Percentiles rank a stretch among this genome's conserved stretches.
phyloP scores from a whole-genome alignment of 2,888 invertebrate species.

The Sesia apiformis region DNA sequence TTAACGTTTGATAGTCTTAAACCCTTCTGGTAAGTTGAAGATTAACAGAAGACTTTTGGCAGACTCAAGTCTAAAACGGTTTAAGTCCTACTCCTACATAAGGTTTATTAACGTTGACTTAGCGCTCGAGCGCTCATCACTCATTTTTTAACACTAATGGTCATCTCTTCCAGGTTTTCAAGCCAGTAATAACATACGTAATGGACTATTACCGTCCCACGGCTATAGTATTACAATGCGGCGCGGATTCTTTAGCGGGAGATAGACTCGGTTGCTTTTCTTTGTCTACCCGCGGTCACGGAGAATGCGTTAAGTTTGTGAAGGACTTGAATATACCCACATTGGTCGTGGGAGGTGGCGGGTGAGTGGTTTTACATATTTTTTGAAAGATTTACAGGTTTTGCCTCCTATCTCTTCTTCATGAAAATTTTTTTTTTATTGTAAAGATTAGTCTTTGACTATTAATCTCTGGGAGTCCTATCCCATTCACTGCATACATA shows the following conservation, averaged over 20 bases:
- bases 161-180: conserved; percentile 81
- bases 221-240: conserved; percentile 97
- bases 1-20: no score
- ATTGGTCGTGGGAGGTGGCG: conserved; percentile 87
- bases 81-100: no score
- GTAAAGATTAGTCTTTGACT: no score
- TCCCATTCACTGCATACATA: no score
- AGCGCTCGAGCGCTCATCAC: no score
- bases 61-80: no score
- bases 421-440: no score
- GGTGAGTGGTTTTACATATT: conserved; percentile 40
- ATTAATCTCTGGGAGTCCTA: no score
- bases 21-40: no score
- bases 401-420: not conserved
- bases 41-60: no score
- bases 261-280: conserved; percentile 97
- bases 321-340: conserved; percentile 94
- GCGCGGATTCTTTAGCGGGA: conserved; percentile 97
- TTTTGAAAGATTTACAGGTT: not conserved
- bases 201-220: conserved; percentile 98
- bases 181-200: conserved; percentile 93
- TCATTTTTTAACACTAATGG: no score
- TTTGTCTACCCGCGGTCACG: conserved; percentile 94
- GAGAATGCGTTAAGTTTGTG: conserved; percentile 98
- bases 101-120: no score